Conservation (phyloP, 2,888 invertebrate genomes). For the Scaptomyza parva region DNA sequence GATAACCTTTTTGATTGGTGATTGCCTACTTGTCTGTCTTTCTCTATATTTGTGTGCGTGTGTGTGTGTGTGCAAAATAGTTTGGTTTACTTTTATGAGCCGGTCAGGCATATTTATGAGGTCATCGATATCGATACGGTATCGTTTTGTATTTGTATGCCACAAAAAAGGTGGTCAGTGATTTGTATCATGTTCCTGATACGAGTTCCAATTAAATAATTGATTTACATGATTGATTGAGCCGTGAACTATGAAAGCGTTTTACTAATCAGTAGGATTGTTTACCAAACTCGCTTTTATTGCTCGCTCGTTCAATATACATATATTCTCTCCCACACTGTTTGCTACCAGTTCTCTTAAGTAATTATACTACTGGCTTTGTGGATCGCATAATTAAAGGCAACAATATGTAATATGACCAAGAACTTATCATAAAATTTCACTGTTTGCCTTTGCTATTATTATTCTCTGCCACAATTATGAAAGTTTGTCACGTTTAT, state of each 20-base stretch:
- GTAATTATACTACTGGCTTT: constrained; percentile 46
- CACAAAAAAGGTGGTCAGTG: not conserved
- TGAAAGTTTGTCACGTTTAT: constrained; percentile 73
- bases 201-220: constrained; percentile 43
- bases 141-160: not conserved
- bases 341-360: constrained; percentile 9
- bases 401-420: constrained; percentile 38
- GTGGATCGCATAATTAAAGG: constrained; percentile 54
- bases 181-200: constrained; percentile 21
- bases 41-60: too few relatives aligned
- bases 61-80: constrained; percentile 23
- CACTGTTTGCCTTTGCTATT: constrained; percentile 11
- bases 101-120: constrained; percentile 37
- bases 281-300: constrained; percentile 20
- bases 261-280: constrained; percentile 46
- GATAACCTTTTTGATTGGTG: constrained; percentile 41
- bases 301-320: not conserved
- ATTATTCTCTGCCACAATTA: constrained; percentile 43
- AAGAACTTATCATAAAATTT: constrained; percentile 4
- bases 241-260: constrained; percentile 19
- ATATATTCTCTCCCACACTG: not conserved
- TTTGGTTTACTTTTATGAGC: constrained; percentile 14
- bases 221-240: constrained; percentile 51
- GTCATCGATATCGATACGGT: constrained; percentile 24
- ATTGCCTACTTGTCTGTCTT: not conserved